A percentile compares a stretch with the other conserved stretches of the same genome.
phyloP scores from a whole-genome alignment of 1,140 invertebrate species.

The Ips nitidus region DNA sequence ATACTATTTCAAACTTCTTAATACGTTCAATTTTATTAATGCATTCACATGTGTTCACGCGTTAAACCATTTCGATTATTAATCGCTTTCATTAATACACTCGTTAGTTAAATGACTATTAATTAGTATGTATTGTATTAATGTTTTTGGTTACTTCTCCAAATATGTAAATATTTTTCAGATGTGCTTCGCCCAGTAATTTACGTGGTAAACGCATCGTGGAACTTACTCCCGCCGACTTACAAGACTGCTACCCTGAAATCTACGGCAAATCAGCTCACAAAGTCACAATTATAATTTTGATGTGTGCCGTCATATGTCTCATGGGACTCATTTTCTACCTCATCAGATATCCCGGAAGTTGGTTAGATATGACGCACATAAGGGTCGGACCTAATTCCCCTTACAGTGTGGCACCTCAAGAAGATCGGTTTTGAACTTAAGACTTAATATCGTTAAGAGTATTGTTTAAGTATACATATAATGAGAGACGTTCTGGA shows the following conservation, averaged over 20 bases:
- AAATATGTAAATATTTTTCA: slow-evolving; percentile 30
- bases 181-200: slow-evolving; percentile 40
- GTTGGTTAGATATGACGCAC: slow-evolving; percentile 19
- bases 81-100: no score
- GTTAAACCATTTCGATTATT: no score
- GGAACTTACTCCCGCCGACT: slow-evolving; percentile 33
- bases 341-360: slow-evolving; percentile 42
- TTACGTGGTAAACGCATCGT: slow-evolving; percentile 40
- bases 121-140: no score
- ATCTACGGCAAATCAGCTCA: slow-evolving; percentile 42
- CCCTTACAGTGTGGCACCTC: slow-evolving; percentile 41
- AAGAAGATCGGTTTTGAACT: background rate
- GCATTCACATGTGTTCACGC: no score
- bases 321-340: slow-evolving; percentile 45
- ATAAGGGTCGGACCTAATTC: slow-evolving; percentile 42
- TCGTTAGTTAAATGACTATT: background rate
- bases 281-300: slow-evolving; percentile 39
- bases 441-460: no score
- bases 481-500: no score
- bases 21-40: no score
- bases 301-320: slow-evolving; percentile 39
- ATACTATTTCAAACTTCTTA: no score
- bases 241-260: slow-evolving; percentile 43
- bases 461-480: no score
- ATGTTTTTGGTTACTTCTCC: background rate